These are phyloP conservation scores for Drosophila pallidifrons DNA, from an alignment of 1,140 invertebrate species.

Conservation along the genomic window DNA sequence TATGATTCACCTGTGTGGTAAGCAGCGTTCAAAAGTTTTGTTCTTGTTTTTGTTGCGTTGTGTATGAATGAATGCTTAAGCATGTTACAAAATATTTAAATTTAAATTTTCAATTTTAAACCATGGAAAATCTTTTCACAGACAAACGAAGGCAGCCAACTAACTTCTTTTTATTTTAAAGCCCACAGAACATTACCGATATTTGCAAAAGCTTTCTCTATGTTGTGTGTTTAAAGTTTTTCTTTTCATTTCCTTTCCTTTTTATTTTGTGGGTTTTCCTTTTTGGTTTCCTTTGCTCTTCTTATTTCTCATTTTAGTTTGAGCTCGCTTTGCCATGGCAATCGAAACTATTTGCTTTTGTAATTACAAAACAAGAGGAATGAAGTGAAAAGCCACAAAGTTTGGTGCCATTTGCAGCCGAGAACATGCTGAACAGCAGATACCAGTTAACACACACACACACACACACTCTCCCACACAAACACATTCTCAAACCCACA, in stretches of 20 bases:
- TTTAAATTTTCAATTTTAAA: constrained; percentile 24
- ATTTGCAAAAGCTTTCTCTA: constrained; percentile 40
- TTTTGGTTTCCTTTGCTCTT: constrained; percentile 4
- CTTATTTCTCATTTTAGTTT: constrained; percentile 26
- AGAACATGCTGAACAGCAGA: constrained; percentile 37
- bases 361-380: constrained; percentile 63
- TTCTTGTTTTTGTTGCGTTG: background rate
- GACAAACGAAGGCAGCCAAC: background rate
- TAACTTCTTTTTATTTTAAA: background rate
- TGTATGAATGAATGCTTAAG: constrained; percentile 11
- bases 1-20: constrained; percentile 21
- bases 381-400: constrained; percentile 75
- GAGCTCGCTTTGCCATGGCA: constrained; percentile 28
- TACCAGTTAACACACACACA: constrained; percentile 50
- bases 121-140: constrained; percentile 3
- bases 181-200: constrained; percentile 43
- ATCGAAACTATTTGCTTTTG: constrained; percentile 64
- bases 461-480: constrained; percentile 12
- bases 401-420: constrained; percentile 50
- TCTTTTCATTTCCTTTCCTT: constrained; percentile 16
- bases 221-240: constrained; percentile 36
- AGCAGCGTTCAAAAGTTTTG: background rate
- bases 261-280: constrained; percentile 19
- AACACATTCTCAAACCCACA: constrained; percentile 11
- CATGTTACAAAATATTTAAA: constrained; percentile 30